Evolutionary conservation across 2,797 vertebrate genomes (phyloP).

Genomic region (Rousettus madagascariensis): DNA sequence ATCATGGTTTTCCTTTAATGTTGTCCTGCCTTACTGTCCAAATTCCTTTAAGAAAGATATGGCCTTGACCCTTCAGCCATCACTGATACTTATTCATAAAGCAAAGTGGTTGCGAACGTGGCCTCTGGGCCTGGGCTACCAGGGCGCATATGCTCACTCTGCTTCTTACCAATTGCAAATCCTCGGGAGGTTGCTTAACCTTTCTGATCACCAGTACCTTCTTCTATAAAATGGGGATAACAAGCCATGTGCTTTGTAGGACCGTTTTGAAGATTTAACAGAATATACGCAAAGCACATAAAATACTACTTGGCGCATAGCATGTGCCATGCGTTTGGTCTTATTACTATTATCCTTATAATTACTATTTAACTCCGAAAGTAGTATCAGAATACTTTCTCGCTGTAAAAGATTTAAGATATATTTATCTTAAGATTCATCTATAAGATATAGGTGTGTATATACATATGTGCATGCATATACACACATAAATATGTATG

Average conservation of each 20-base stretch:
- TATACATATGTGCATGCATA: background rate
- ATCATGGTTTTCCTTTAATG: background rate
- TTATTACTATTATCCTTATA: background rate
- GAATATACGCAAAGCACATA: background rate
- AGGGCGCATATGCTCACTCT: rapidly evolving
- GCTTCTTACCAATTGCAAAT: background rate
- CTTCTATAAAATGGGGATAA: background rate
- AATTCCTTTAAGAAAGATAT: background rate
- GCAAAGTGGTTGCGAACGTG: background rate
- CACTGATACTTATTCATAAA: background rate
- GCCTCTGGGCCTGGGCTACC: background rate
- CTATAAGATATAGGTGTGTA: background rate
- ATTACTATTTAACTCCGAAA: background rate
- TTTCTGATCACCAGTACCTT: background rate
- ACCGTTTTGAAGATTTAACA: background rate
- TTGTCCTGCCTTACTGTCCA: background rate
- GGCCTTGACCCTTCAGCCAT: background rate
- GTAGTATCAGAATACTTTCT: background rate
- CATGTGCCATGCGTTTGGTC: background rate
- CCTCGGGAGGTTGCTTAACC: no score
- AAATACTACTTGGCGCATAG: background rate
- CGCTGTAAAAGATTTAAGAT: background rate
- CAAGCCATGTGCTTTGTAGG: background rate
- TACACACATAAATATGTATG: background rate
- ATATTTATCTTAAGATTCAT: background rate